Evolutionary conservation across 2,888 invertebrate genomes (phyloP), one percentile per base, ranked within the genome.

Genomic region (Drosophila neonasuta): DNA sequence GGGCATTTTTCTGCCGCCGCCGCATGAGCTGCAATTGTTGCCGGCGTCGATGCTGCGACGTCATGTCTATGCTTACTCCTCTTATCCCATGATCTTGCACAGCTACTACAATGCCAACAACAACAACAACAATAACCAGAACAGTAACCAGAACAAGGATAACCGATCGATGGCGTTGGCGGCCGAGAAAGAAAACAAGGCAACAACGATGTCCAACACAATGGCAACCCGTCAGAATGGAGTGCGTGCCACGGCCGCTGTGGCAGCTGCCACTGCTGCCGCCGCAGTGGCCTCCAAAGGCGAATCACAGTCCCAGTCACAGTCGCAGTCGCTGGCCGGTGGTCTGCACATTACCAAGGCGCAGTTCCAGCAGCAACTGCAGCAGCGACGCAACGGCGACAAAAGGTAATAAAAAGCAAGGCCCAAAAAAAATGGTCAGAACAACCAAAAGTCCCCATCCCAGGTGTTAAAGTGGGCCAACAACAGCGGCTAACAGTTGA

Each of bases 1-100:
- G 55, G 96, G 96, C 2, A 93, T 94, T 81, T 96, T 96, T 88
- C 91, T 96, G 72, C 94, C 95, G 86, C 96, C 96, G 5, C 95
- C 96, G 45, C 95, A 95, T 7, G 90, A 91, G 51, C 76, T 89
- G 63, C 86, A 83, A 20, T 89, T 89, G 72, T 71, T 89, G 58
- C 79, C 88, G 44, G 83, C 86, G 29, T 77, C 89, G 74, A 66
- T 87, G 68, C 64, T 84, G 58, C 72, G 82, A 44, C 82, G 92
- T 79, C 90, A 93, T 79, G 90, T 94, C 70, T 95, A 94, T 87
- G 93, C 94, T 44, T 95, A 94, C 88, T 92, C 94, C 32, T 95
- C 94, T 88, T 92, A 92, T 79, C 95, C 95, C 3, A 87, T 90
- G 68, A 88, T 91, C 52, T 83, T 90, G 60, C 77, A 79, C 63